These are phyloP conservation scores for Trichechus manatus DNA, from an alignment of 2,113 vertebrate species.

Conservation along the genomic window DNA sequence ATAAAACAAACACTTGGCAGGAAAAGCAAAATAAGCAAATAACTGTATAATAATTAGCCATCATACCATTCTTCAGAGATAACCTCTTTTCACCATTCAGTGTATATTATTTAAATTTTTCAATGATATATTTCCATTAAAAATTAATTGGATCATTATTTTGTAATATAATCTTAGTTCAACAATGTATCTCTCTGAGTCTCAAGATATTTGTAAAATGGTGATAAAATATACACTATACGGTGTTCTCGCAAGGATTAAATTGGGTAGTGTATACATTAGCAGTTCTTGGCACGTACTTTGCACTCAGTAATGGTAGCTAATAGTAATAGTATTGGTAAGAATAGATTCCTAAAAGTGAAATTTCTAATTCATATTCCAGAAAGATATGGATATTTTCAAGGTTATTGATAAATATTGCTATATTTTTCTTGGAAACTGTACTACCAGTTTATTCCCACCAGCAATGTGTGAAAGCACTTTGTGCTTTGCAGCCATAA, in stretches of 20 bases:
- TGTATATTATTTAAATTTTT: not conserved
- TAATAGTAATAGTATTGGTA: not conserved
- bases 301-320: not conserved
- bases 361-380: not conserved
- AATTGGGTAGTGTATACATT: not conserved
- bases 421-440: conserved; percentile 36
- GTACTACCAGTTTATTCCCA: not conserved
- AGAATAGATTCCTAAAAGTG: not conserved
- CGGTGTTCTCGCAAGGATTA: not conserved
- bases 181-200: conserved; percentile 3
- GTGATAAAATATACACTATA: not conserved
- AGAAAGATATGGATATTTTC: conserved; percentile 22
- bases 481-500: conserved; percentile 20
- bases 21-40: conserved; percentile 41
- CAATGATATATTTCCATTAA: not conserved
- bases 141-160: conserved; percentile 35
- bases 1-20: not conserved
- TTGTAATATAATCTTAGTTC: conserved; percentile 33
- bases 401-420: conserved; percentile 7
- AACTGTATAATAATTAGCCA: conserved; percentile 19
- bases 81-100: conserved; percentile 30
- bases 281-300: not conserved
- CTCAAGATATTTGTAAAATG: conserved; percentile 40
- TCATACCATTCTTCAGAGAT: not conserved
- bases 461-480: not conserved